Evolutionary conservation across 2,797 vertebrate genomes (phyloP).

Genomic region (Anguilla obscura): DNA sequence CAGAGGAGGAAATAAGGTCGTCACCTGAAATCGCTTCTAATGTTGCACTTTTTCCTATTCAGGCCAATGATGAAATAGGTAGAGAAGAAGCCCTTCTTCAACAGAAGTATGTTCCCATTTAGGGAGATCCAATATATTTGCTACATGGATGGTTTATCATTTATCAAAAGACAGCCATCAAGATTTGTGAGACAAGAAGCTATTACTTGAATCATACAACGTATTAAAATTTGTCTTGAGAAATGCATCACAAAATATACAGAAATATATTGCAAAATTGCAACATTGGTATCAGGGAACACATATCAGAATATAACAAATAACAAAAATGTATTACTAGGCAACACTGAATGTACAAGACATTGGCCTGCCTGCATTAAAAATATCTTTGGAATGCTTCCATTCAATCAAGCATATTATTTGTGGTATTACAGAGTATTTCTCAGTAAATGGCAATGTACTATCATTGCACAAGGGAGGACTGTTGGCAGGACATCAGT

Average conservation of each 20-base stretch:
- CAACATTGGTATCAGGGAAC: neutral
- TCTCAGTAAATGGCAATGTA: neutral
- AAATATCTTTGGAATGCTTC: neutral
- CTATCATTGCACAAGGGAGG: neutral
- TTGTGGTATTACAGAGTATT: neutral
- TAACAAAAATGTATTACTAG: neutral
- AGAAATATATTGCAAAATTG: neutral
- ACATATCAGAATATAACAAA: neutral
- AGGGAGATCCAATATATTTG: neutral
- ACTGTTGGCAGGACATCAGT: neutral
- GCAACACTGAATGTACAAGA: neutral
- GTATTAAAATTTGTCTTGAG: neutral
- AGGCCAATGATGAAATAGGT: neutral
- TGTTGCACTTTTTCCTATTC: neutral
- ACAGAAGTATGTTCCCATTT: neutral
- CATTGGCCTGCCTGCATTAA: neutral
- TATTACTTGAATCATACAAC: neutral
- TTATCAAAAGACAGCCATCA: neutral
- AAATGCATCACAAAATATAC: neutral
- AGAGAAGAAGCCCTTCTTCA: neutral
- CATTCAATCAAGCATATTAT: neutral
- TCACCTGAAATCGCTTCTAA: neutral
- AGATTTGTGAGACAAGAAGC: neutral
- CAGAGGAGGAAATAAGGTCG: neutral
- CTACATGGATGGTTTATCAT: neutral